phyloP scores from a whole-genome alignment of 2,797 vertebrate species.

The Apogon talboti region DNA sequence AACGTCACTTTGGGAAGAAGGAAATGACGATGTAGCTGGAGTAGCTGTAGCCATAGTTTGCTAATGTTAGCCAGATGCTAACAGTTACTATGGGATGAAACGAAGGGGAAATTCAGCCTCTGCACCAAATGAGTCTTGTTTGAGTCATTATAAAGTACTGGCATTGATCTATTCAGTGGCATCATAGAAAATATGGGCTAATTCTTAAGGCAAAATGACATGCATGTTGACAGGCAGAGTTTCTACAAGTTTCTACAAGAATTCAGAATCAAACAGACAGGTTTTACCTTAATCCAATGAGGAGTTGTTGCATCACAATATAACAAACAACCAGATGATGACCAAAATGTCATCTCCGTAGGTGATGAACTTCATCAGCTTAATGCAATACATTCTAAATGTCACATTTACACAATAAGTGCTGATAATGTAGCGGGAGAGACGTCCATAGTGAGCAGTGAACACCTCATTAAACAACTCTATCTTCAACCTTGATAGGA shows the following conservation, averaged over 20 bases:
- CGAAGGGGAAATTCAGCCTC: too few species aligned
- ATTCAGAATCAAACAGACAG: background rate
- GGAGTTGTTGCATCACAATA: background rate
- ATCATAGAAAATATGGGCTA: too few species aligned
- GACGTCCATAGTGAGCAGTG: constrained; percentile 14
- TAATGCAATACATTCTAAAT: constrained; percentile 53
- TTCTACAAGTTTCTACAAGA: background rate
- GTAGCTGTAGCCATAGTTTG: too few species aligned
- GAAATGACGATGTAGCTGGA: too few species aligned
- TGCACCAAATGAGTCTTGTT: too few species aligned
- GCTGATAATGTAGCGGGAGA: constrained; percentile 29
- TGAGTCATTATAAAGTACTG: too few species aligned
- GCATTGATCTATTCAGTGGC: too few species aligned
- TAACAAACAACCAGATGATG: background rate
- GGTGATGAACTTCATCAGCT: constrained; percentile 22
- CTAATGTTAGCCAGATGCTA: too few species aligned
- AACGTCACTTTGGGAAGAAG: too few species aligned
- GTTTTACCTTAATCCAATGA: background rate
- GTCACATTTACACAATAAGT: constrained; percentile 66
- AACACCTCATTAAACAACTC: constrained; percentile 45
- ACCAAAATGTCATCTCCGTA: constrained; percentile 10
- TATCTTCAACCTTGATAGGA: constrained; percentile 17
- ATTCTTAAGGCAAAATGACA: too few species aligned
- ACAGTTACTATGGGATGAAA: too few species aligned
- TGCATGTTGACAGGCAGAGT: too few species aligned